These are phyloP conservation scores for Amazona guildingii DNA, from an alignment of 2,113 vertebrate genomes.

Conservation along the genomic window DNA sequence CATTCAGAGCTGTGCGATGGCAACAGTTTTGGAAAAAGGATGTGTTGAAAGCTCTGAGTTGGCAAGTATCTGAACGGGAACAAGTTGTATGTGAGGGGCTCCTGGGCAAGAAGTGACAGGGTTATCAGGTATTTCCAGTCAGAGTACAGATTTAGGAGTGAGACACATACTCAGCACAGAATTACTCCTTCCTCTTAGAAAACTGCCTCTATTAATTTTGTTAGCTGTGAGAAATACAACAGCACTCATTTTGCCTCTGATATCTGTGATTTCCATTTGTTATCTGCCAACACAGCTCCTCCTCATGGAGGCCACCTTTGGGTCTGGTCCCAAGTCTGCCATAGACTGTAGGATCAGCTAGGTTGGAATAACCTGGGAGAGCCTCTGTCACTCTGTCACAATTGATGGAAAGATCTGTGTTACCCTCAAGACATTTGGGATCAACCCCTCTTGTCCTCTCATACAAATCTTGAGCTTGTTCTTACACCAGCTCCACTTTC, in stretches of 20 bases:
- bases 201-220: background rate
- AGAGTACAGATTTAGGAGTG: background rate
- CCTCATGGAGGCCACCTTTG: background rate
- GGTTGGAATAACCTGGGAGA: background rate
- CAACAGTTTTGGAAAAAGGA: background rate
- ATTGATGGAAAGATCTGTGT: background rate
- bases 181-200: background rate
- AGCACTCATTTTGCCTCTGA: background rate
- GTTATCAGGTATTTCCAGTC: background rate
- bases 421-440: background rate
- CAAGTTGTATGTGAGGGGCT: background rate
- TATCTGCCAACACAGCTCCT: background rate
- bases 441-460: background rate
- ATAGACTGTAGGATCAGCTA: background rate
- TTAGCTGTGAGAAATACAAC: background rate
- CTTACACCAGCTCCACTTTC: background rate
- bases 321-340: background rate
- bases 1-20: background rate
- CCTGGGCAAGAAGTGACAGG: background rate
- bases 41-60: background rate
- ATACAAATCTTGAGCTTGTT: background rate
- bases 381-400: background rate
- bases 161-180: background rate
- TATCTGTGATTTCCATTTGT: background rate
- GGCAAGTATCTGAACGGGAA: background rate